Base-by-base conservation (phyloP, 2,113 vertebrate genomes). In the Pedetes capensis region DNA sequence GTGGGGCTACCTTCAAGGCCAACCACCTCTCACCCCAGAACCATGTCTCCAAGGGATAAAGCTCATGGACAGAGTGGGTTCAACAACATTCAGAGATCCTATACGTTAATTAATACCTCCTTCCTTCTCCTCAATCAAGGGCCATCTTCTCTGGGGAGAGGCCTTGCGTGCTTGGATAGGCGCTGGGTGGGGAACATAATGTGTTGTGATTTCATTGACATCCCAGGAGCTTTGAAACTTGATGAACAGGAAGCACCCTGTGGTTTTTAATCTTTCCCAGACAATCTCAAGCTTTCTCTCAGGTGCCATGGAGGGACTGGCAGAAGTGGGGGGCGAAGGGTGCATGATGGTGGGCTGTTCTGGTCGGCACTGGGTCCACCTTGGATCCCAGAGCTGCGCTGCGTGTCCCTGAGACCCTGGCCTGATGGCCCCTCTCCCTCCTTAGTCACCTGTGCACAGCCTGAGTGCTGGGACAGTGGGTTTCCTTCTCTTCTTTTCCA, bases 341-440 rank as follows among this genome's bases (percentile, higher is more conserved):
- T 3, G 1, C 0, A 12, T 11, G 10, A 39, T 27, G 27, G 6
- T 32, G 68, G 6, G 57, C 59, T 22, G 5, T 13, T 59, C 63
- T 17, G 2, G 12, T 47, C 25, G 29, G 71, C 22, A 0, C 39
- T n/a, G 23, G 68, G 22, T 29, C 20, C 0, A 13, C 39, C 20
- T 76, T 39, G 18, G 89, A 68, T 23, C 29, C 79, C 47, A 57
- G 27, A 81, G 86, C 61, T 27, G n/a, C 68, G 51, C 37, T 64
- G 34, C 78, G n/a, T 1, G 57, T 57, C 34, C 57, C 20, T n/a
- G 64, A 82, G 87, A 82, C 81, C 47, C 74, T 25, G 25, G 29
- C 68, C 71, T 16, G 23, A 37, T 6, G 2, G 53, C 32, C 29
- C 37, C 61, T 47, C 4, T 27, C 49, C 37, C 47, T 66, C 53